phyloP scores from a whole-genome alignment of 2,113 vertebrate species.

The Hyperopisus bebe region DNA sequence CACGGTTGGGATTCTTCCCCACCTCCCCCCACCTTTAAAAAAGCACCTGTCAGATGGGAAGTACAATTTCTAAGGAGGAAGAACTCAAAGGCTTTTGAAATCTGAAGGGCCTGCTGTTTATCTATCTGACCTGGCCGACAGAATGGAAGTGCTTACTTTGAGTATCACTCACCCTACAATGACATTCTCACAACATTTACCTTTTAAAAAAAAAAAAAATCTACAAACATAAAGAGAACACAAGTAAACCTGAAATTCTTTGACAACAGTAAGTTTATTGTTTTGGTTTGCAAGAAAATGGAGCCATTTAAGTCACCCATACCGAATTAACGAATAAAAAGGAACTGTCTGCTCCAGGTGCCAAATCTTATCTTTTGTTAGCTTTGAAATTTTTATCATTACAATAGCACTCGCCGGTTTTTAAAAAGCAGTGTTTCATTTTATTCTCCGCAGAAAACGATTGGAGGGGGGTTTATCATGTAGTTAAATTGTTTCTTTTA shows the following conservation, averaged over 20 bases:
- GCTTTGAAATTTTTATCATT: not conserved
- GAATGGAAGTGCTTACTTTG: constrained; percentile 1
- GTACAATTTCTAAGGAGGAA: not conserved
- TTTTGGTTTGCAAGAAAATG: not conserved
- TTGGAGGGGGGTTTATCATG: not conserved
- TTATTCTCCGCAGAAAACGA: not conserved
- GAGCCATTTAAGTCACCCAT: not conserved
- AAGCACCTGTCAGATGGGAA: constrained; percentile 4
- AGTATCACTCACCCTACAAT: not conserved
- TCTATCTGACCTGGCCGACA: not conserved
- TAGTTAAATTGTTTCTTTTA: not conserved
- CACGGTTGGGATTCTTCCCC: not conserved
- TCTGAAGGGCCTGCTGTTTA: not conserved
- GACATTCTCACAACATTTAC: not conserved
- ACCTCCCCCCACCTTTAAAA: not conserved
- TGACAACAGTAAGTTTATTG: not conserved
- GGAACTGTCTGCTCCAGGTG: not conserved
- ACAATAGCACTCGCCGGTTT: not conserved
- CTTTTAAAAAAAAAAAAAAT: not conserved
- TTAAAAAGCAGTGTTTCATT: not conserved
- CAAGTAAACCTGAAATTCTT: not conserved
- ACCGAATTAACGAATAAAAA: not conserved
- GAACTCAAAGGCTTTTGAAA: not conserved
- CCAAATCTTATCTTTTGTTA: not conserved
- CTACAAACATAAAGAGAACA: not conserved